Evolutionary conservation across 2,888 invertebrate genomes (phyloP), one percentile per base, ranked within the genome.

Genomic region (Drosophila hawaiiensis): DNA sequence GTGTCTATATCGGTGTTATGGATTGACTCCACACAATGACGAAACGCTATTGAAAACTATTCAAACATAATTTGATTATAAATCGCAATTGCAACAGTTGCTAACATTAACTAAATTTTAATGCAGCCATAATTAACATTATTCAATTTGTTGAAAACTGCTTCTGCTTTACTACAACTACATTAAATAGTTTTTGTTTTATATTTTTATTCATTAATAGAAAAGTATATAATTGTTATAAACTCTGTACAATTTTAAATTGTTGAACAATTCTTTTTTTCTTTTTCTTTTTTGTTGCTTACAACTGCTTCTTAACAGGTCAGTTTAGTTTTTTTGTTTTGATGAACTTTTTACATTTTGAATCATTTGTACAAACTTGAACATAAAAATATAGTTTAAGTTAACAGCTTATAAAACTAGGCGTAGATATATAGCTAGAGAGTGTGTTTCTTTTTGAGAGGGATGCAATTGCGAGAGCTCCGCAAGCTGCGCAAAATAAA

Each of bases 191-290:
- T 14, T 29, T 29, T 54, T 54, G 10, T 35, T 54, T 59, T 39
- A 1, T 22, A 31, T 19, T 41, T 50, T 37, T 9, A 50, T 47
- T 47, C 55, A 63, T 68, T 60, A 55, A 62, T 76, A 78, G 55
- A 82, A 80, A 85, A 80, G 68, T 86, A 73, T 78, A 69, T 60
- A 59, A 61, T 62, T 71, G 54, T 59, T 56, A 62, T 63, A 60
- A 68, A 61, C 50, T 74, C 66, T 86, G 73, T 89, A 86, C 84
- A 83, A 5, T 63, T 62, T 43, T 35, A 87, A 80, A 84, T 89
- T 89, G 84, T 84, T 89, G 10, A 70, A 84, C 84, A 89, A 84
- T 83, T 86, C 53, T 31, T 50, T 28, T 61, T 55, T 47, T 39
- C 47, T 68, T 63, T 33, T 54, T 50, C 33, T 25, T 60, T 33